These are phyloP conservation scores for Fragum sueziense DNA, from an alignment of 2,888 invertebrate genomes.

Conservation along the genomic window DNA sequence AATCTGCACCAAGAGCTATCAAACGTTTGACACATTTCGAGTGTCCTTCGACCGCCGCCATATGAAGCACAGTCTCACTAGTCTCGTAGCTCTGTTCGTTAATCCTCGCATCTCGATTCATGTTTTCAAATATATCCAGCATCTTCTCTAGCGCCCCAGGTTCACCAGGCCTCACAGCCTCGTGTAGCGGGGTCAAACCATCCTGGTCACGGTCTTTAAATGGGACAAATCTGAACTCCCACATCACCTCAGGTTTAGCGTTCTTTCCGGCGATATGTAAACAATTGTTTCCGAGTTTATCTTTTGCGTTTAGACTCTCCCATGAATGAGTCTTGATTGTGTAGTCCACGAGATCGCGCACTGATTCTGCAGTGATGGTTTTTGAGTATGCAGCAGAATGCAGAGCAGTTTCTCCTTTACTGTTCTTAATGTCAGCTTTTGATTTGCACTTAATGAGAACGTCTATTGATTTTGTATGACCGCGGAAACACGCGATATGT, in stretches of 20 bases:
- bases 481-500: slow-evolving; percentile 78
- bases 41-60: slow-evolving; percentile 69
- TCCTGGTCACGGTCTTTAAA: slow-evolving; percentile 73
- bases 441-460: slow-evolving; percentile 72
- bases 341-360: slow-evolving; percentile 72
- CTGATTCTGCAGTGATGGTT: slow-evolving; percentile 66
- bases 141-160: slow-evolving; percentile 72
- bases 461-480: slow-evolving; percentile 69
- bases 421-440: slow-evolving; percentile 75
- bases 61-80: slow-evolving; percentile 68
- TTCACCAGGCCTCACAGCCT: slow-evolving; percentile 69
- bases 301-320: slow-evolving; percentile 77
- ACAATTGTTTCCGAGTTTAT: slow-evolving; percentile 77
- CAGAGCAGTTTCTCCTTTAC: slow-evolving; percentile 74
- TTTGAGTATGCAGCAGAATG: slow-evolving; percentile 74
- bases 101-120: slow-evolving; percentile 74
- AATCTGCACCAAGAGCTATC: slow-evolving; percentile 63
- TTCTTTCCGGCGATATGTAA: slow-evolving; percentile 78
- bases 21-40: slow-evolving; percentile 56
- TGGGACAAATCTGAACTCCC: slow-evolving; percentile 73
- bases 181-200: slow-evolving; percentile 74
- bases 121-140: slow-evolving; percentile 74
- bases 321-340: slow-evolving; percentile 79
- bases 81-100: slow-evolving; percentile 68
- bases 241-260: slow-evolving; percentile 73